phyloP scores from a whole-genome alignment of 2,797 vertebrate genomes.

The Phaenicophaeus curvirostris region DNA sequence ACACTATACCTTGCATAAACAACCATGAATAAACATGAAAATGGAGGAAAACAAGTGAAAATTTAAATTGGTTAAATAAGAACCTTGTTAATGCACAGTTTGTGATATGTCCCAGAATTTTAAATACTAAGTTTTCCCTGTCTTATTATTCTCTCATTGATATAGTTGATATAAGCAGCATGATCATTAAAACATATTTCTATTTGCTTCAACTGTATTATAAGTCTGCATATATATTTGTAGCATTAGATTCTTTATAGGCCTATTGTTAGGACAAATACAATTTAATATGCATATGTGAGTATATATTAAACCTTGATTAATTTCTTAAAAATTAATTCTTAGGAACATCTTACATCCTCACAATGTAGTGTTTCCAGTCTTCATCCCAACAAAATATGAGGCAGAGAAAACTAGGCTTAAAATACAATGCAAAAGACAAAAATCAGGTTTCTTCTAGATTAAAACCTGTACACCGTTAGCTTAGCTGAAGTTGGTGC shows the following conservation, averaged over 20 bases:
- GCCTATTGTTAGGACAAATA: not conserved
- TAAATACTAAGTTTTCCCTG: not conserved
- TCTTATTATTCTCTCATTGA: not conserved
- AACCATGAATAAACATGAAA: not conserved
- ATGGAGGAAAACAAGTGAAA: not conserved
- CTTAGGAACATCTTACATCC: not conserved
- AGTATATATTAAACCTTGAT: not conserved
- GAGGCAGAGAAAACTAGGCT: not conserved
- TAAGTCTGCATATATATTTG: not conserved
- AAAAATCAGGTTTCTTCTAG: not conserved
- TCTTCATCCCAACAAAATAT: not conserved
- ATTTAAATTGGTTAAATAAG: not conserved
- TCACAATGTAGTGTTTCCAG: not conserved
- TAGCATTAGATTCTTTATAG: not conserved
- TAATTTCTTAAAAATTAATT: not conserved
- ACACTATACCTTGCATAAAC: not conserved
- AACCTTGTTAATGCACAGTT: not conserved
- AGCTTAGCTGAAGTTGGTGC: not conserved
- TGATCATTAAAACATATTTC: not conserved
- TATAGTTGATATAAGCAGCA: not conserved
- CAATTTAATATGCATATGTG: accelerated
- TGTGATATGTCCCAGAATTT: not conserved
- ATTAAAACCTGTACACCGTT: not conserved
- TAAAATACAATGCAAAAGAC: not conserved
- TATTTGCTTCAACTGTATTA: not conserved